These are phyloP conservation scores for Callimorpha dominula DNA, from an alignment of 2,888 invertebrate species.

Conservation along the genomic window DNA sequence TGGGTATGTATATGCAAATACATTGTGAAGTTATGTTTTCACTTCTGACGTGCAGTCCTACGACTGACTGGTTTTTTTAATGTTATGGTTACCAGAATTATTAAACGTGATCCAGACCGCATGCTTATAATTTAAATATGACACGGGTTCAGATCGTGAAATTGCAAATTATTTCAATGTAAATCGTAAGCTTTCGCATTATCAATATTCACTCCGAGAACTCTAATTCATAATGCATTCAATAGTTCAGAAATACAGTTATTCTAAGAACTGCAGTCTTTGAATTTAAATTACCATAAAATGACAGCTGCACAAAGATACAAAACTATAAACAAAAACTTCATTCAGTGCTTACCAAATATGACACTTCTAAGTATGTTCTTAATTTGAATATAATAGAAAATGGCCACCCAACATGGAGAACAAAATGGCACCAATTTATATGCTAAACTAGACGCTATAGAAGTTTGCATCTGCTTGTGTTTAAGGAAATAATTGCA, in stretches of 20 bases:
- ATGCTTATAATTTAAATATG: background rate
- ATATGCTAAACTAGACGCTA: conserved; percentile 65
- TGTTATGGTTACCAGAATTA: no score
- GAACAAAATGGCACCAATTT: conserved; percentile 65
- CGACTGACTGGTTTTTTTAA: no score
- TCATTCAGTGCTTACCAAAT: conserved; percentile 29
- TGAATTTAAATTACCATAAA: conserved; percentile 8
- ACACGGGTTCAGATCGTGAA: background rate
- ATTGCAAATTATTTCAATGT: conserved; percentile 2
- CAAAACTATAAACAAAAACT: conserved; percentile 1
- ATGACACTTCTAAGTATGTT: conserved; percentile 45
- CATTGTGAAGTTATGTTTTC: no score
- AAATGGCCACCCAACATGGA: conserved; percentile 66
- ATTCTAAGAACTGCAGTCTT: conserved; percentile 3
- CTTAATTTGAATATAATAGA: conserved; percentile 81
- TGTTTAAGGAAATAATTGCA: conserved; percentile 52
- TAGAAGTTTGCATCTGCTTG: conserved; percentile 53
- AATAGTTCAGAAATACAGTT: background rate
- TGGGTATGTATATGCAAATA: no score
- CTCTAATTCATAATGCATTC: background rate
- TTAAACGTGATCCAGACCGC: background rate
- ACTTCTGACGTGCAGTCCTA: no score
- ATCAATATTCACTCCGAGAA: background rate
- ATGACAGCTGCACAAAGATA: conserved; percentile 1
- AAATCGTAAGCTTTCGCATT: background rate